A percentile compares a stretch with the other conserved stretches of the same genome.
phyloP scores from a whole-genome alignment of 1,140 invertebrate genomes.

The Druon quercuslanigerum region DNA sequence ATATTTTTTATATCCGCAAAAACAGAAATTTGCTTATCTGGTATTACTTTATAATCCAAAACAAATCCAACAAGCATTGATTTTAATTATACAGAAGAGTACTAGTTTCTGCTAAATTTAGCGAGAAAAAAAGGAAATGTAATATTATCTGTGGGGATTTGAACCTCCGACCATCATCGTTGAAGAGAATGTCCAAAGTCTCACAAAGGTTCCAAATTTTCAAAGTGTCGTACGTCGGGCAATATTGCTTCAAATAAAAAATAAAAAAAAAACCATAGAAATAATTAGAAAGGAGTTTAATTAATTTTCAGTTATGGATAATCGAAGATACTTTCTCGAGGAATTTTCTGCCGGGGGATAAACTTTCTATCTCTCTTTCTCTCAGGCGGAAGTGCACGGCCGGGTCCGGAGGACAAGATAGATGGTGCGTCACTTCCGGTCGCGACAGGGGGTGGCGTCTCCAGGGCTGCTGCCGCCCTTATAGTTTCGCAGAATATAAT shows the following conservation, averaged over 20 bases:
- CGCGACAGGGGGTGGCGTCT: slow-evolving; percentile 73
- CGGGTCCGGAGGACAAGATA: slow-evolving; percentile 67
- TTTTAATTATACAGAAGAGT: no score
- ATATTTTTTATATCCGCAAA: neutral
- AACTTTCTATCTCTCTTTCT: slow-evolving; percentile 13
- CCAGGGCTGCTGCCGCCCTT: slow-evolving; percentile 58
- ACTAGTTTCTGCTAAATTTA: no score
- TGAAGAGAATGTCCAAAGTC: no score
- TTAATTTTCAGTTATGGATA: neutral
- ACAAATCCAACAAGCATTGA: no score
- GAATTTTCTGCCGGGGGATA: neutral
- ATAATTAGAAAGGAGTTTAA: slow-evolving; percentile 1
- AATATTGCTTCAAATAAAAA: neutral
- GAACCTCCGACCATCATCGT: no score
- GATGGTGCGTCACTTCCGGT: slow-evolving; percentile 74
- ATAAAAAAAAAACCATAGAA: neutral
- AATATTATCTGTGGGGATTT: no score
- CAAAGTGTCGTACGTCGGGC: neutral
- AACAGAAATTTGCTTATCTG: slow-evolving; percentile 2
- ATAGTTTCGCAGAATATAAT: slow-evolving; percentile 70
- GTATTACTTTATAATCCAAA: neutral
- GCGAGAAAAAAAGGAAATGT: no score
- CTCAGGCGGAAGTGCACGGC: slow-evolving; percentile 68
- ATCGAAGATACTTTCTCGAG: neutral
- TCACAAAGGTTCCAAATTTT: no score